Conservation (phyloP, 2,888 invertebrate genomes). For the Andrena dorsata region DNA sequence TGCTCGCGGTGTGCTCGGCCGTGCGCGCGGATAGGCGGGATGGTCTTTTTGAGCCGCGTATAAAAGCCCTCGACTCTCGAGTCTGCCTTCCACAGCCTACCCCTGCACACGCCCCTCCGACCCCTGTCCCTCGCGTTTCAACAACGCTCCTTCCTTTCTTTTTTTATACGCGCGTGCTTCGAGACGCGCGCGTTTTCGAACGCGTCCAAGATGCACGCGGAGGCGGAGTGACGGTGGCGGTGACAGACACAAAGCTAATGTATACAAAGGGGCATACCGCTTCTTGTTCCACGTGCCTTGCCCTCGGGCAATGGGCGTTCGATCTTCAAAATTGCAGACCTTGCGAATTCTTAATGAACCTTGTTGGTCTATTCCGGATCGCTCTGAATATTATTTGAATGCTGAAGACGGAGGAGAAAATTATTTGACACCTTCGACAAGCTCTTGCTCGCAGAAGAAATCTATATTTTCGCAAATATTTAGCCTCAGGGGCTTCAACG, state of each 20-base stretch:
- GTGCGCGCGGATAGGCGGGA: slow-evolving; percentile 67
- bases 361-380: no score
- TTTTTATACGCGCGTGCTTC: slow-evolving; percentile 5
- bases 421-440: no score
- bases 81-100: slow-evolving; percentile 43
- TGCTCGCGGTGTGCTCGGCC: slow-evolving; percentile 67
- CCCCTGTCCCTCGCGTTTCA: slow-evolving; percentile 12
- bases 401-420: no score
- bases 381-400: no score
- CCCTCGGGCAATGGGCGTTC: no score
- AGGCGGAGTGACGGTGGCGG: not conserved
- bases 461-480: no score
- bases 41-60: slow-evolving; percentile 71
- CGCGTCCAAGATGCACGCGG: not conserved
- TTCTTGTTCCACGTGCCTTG: no score
- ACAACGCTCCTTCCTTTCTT: slow-evolving; percentile 18
- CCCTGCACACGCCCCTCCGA: not conserved
- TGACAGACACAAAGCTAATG: not conserved
- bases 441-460: no score
- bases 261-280: not conserved
- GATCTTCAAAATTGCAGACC: no score
- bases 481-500: no score
- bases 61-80: slow-evolving; percentile 64
- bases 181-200: not conserved
- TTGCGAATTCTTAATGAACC: no score